Base-by-base conservation (phyloP, 1,140 invertebrate genomes). In the Copidosoma floridanum region DNA sequence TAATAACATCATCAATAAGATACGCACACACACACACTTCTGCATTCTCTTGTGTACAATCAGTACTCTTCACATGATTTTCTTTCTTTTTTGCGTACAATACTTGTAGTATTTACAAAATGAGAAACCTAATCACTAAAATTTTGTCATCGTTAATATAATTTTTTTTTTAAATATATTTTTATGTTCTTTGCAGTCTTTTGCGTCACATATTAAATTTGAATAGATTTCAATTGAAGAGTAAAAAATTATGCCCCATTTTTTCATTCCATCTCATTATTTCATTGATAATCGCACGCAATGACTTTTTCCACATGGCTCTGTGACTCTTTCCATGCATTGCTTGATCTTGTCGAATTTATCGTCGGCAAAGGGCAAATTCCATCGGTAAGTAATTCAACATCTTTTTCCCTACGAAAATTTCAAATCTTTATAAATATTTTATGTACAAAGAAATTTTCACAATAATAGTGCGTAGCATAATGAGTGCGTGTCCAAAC, bases 201-300 rank as follows among this genome's bases (percentile, higher is more conserved):
- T 66, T 70, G 62, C 65, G 61, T 67, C 59, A 67, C 65, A 62
- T 65, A 62, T 65, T 64, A 58, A 59, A 70, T 68, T 66, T 59
- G 63, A 52, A 35, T 60, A 40, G 47, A 64, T 66, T 58, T 53
- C 24, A 58, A 58, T 50, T 50, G 18, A 51, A 58, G 51, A 41
- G 21, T 32, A 57, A 54, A 24, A 54, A 54, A 32, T 14, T 18
- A 56, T 44, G 40, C 20, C 18, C 32, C 48, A 26, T 20, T 29
- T 51, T 37, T 37, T 21, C 23, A 43, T 43, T 21, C 18, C 16
- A 21, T 21, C 23, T 43, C 18, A 21, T 21, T 43, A 43, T 43
- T 21, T 41, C 14, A 18, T 41, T 8, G 16, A 20, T 41, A 14
- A 16, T 16, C 23, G 23, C 20, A 48, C 16, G 26, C 26, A 48